Evolutionary conservation across 2,888 invertebrate species (phyloP), one percentile per base, ranked within the genome.

Genomic region (Drosophila pegasa): DNA sequence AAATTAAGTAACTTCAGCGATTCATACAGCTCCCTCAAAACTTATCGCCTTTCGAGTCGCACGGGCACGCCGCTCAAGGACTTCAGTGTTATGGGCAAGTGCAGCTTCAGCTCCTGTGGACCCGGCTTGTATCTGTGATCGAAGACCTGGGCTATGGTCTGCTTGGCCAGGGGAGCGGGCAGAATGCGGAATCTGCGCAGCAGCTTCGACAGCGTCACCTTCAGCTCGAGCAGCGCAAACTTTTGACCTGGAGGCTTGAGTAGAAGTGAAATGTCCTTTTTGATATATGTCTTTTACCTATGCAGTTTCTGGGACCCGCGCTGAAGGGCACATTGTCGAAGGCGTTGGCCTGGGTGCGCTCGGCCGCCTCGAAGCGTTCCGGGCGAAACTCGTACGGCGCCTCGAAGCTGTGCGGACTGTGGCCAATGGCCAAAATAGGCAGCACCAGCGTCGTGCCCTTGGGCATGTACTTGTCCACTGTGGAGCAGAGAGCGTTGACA

Each of bases 271-370:
- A 2, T 12, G 5, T 12, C 9, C n/a, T n/a, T n/a, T n/a, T n/a
- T n/a, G n/a, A 22, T 25, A 10, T 40, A 40, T 40, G 6, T 16
- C 37, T 6, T 20, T 8, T 29, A 84, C 90, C 91, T 65, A 90
- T 80, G 37, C 90, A 90, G 66, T 94, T 95, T 56, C 95, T 93
- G 0, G 94, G 94, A 0, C 95, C 95, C 18, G 95, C 95, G 79
- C 95, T 95, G 60, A 95, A 95, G 0, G 94, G 93, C 5, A 95
- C 89, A 91, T 93, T 94, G 20, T 93, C 92, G 77, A 93, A 94
- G 0, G 93, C 92, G 78, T 92, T 80, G 1, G 77, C 65, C 3
- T 75, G 40, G 1, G 56, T 60, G 3, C 73, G 71, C 8, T 75
- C 56, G 2, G 63, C 38, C 0, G 51, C 8, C 20, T 78, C 75